These are phyloP conservation scores for Paramisgurnus dabryanus DNA, from an alignment of 2,113 vertebrate species.

Conservation along the genomic window DNA sequence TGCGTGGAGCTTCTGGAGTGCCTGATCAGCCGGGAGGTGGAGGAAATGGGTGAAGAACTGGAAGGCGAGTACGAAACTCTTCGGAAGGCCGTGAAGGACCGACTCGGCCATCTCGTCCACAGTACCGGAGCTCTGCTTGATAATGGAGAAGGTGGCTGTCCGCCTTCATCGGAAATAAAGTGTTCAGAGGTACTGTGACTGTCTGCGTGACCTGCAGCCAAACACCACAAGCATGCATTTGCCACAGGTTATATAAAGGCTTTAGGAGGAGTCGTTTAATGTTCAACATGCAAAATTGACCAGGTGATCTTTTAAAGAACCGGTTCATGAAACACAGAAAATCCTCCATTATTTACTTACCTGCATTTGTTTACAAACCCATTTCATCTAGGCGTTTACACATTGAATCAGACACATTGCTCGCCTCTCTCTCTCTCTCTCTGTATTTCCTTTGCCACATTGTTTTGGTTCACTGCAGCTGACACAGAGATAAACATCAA, in stretches of 20 bases:
- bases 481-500: neutral
- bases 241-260: too few species aligned
- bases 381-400: too few species aligned
- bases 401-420: neutral
- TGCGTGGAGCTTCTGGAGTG: slow-evolving; percentile 72
- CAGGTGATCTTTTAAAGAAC: too few species aligned
- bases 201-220: too few species aligned
- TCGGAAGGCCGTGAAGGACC: slow-evolving; percentile 62
- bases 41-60: slow-evolving; percentile 69
- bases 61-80: slow-evolving; percentile 68
- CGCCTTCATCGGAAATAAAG: slow-evolving; percentile 66
- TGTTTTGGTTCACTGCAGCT: neutral
- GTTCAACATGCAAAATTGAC: too few species aligned
- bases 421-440: neutral
- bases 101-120: slow-evolving; percentile 69
- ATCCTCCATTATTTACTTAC: too few species aligned
- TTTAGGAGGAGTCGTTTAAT: too few species aligned
- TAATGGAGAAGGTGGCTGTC: slow-evolving; percentile 48
- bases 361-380: too few species aligned
- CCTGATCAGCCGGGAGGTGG: slow-evolving; percentile 69
- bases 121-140: slow-evolving; percentile 66
- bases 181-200: slow-evolving; percentile 65
- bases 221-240: too few species aligned
- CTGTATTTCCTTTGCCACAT: neutral
- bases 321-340: too few species aligned